These are phyloP conservation scores for Microctenopoma lineatum DNA, from an alignment of 2,797 vertebrate species.

Conservation along the genomic window DNA sequence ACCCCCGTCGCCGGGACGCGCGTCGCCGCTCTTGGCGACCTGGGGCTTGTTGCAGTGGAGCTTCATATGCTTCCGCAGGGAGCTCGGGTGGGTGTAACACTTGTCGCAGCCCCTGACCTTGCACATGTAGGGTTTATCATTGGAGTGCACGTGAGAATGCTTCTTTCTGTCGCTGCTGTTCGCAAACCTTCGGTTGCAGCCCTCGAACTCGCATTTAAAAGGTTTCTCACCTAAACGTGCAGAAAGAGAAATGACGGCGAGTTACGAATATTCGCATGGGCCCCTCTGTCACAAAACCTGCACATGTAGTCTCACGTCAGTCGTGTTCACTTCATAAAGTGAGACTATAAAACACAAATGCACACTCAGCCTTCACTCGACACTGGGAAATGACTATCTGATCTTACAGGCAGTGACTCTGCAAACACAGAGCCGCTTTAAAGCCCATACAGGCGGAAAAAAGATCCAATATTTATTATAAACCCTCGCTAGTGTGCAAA, in stretches of 20 bases:
- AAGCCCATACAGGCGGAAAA: background rate
- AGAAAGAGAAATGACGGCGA: constrained; percentile 73
- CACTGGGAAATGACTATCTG: background rate
- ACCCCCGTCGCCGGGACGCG: constrained; percentile 59
- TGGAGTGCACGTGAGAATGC: constrained; percentile 80
- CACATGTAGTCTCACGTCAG: background rate
- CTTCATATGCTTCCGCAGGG: constrained; percentile 82
- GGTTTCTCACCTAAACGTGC: constrained; percentile 85
- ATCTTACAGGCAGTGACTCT: constrained; percentile 10
- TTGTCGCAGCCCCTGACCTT: constrained; percentile 82
- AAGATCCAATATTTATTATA: background rate
- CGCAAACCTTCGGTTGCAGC: constrained; percentile 84
- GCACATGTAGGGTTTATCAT: constrained; percentile 83
- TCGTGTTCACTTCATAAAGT: background rate
- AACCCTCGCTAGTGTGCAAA: background rate
- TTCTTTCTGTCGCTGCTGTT: constrained; percentile 85
- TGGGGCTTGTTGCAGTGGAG: constrained; percentile 82
- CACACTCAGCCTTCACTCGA: constrained; percentile 7
- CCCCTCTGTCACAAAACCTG: background rate
- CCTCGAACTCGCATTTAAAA: constrained; percentile 86
- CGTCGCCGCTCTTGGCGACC: constrained; percentile 69
- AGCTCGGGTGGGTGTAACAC: constrained; percentile 80
- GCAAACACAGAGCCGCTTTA: constrained; percentile 7
- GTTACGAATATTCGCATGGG: constrained; percentile 49
- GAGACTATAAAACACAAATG: constrained; percentile 1